Evolutionary conservation across 2,797 vertebrate species (phyloP).

Genomic region (Danio jaintianensis): DNA sequence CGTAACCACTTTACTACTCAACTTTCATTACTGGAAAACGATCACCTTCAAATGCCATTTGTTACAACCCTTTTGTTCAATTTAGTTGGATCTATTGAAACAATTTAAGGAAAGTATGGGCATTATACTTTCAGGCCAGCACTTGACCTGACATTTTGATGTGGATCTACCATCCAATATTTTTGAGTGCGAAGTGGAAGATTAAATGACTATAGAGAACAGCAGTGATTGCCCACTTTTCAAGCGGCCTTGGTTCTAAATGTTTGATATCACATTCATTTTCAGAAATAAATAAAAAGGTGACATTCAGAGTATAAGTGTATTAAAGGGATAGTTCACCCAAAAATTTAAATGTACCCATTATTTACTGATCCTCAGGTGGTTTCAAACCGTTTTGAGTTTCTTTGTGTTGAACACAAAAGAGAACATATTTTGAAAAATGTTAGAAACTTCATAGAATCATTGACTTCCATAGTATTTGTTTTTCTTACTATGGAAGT

Average conservation of each 20-base stretch:
- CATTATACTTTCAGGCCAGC: not conserved
- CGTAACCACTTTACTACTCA: not conserved
- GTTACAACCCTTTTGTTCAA: not conserved
- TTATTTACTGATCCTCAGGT: no score
- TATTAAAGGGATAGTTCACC: no score
- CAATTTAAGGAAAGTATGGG: constrained; percentile 1
- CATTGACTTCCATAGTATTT: no score
- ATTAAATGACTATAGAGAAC: not conserved
- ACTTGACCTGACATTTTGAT: not conserved
- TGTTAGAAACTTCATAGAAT: no score
- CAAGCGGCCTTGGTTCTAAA: not conserved
- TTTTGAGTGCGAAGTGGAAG: constrained; percentile 1
- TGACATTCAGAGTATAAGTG: not conserved
- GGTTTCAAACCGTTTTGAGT: no score
- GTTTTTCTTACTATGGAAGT: no score
- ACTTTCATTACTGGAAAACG: not conserved
- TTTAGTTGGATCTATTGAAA: not conserved
- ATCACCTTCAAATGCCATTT: not conserved
- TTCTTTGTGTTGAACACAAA: no score
- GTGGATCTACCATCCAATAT: constrained; percentile 9
- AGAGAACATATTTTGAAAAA: no score
- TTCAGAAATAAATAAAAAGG: not conserved
- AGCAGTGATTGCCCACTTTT: not conserved
- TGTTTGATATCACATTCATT: not conserved
- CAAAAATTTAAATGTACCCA: no score